Conservation (phyloP, 30 jellyfish, hydroid and myxozoan species). For the Aurelia aurita complex sp. Pacific region DNA sequence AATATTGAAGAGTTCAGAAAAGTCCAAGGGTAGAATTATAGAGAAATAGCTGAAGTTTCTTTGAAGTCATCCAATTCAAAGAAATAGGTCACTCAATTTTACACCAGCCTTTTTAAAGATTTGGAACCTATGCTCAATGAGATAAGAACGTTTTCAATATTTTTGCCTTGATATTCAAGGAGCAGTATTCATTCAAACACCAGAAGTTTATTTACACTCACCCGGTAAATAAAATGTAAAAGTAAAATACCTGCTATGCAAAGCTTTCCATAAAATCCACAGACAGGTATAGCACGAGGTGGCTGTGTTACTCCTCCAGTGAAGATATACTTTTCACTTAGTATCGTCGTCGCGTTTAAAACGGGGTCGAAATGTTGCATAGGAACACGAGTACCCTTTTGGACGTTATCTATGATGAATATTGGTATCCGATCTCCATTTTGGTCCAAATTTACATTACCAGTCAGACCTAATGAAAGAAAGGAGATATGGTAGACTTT, state of each 20-base stretch:
- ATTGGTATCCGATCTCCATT: slow-evolving; percentile 91
- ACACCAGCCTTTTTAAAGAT: too few species aligned
- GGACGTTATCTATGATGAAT: slow-evolving; percentile 49
- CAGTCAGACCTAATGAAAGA: slow-evolving; percentile 77
- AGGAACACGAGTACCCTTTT: slow-evolving; percentile 41
- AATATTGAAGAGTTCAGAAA: too few species aligned
- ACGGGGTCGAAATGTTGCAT: slow-evolving; percentile 73
- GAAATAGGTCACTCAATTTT: too few species aligned
- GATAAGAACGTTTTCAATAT: too few species aligned
- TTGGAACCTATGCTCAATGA: too few species aligned
- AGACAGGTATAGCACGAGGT: slow-evolving; percentile 83
- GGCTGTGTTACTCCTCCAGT: slow-evolving; percentile 73
- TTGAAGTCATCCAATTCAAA: too few species aligned
- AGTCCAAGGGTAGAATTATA: too few species aligned
- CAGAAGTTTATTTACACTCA: too few species aligned
- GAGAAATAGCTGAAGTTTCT: too few species aligned
- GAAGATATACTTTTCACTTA: slow-evolving; percentile 30
- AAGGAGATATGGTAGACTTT: background rate
- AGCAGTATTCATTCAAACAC: too few species aligned
- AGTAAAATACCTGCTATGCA: slow-evolving; percentile 51
- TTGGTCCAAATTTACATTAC: slow-evolving; percentile 70
- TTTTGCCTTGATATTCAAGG: too few species aligned
- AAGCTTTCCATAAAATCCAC: slow-evolving; percentile 82
- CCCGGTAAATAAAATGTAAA: too few species aligned
- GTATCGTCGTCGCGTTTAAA: slow-evolving; percentile 14